phyloP scores from a whole-genome alignment of 2,113 vertebrate genomes.

The Pelecanus crispus region DNA sequence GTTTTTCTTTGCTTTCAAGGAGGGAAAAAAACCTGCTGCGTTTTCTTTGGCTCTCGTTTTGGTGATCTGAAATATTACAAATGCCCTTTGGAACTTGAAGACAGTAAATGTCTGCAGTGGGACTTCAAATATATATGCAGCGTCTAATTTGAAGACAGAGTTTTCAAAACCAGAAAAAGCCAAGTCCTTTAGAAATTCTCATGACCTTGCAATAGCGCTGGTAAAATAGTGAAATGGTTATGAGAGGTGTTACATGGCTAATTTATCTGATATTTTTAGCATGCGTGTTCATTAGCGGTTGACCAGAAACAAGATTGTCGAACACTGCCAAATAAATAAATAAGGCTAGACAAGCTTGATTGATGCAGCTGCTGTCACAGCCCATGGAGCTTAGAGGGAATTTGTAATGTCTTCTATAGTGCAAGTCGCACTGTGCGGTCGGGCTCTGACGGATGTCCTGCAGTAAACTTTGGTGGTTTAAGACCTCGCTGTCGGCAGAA shows the following conservation, averaged over 20 bases:
- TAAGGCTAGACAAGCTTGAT: background rate
- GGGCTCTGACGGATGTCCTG: background rate
- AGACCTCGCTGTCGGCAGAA: background rate
- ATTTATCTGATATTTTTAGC: background rate
- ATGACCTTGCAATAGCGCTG: background rate
- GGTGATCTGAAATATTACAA: background rate
- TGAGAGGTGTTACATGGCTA: background rate
- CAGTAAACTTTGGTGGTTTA: background rate
- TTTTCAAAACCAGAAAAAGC: background rate
- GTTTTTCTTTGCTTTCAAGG: background rate
- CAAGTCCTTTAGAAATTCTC: background rate
- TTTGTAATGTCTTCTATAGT: background rate
- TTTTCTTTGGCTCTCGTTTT: background rate
- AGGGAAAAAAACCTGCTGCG: background rate
- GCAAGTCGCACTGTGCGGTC: accelerated
- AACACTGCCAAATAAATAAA: background rate
- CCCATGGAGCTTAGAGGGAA: background rate
- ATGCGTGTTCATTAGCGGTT: background rate
- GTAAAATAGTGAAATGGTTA: background rate
- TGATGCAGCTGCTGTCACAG: background rate
- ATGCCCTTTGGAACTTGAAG: background rate
- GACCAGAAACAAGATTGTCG: background rate
- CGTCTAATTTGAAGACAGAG: background rate
- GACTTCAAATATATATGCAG: background rate
- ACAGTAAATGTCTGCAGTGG: background rate